These are phyloP conservation scores for Addax nasomaculatus DNA, from an alignment of 2,113 vertebrate genomes.

Conservation along the genomic window DNA sequence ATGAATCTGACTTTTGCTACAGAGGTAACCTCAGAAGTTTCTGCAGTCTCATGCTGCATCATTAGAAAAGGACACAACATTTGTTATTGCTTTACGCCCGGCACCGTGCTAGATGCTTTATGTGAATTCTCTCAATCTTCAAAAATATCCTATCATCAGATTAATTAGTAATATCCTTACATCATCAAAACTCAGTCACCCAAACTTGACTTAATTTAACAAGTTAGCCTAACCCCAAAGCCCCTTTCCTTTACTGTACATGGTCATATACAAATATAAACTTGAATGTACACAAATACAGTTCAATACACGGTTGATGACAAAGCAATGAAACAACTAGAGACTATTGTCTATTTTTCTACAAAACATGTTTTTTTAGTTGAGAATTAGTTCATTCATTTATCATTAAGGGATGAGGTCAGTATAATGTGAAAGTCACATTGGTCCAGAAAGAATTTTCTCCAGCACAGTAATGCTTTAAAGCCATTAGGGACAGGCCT, in stretches of 20 bases:
- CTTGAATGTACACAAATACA: background rate
- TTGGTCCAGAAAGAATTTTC: background rate
- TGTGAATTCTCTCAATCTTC: background rate
- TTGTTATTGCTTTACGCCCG: background rate
- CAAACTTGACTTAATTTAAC: background rate
- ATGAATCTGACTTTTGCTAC: background rate
- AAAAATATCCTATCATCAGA: background rate
- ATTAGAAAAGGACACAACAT: background rate
- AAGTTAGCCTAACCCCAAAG: background rate
- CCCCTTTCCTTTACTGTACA: background rate
- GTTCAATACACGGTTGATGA: background rate
- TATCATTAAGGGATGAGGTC: background rate
- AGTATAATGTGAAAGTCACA: slow-evolving; percentile 2
- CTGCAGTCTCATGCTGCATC: background rate
- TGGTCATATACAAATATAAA: background rate
- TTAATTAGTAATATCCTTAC: background rate
- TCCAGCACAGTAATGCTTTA: background rate
- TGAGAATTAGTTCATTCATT: background rate
- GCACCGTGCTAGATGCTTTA: background rate
- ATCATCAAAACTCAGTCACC: background rate
- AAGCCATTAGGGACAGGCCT: background rate
- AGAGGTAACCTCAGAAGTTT: background rate
- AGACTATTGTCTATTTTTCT: background rate
- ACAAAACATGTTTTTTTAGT: background rate
- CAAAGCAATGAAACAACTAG: background rate